Percentiles rank a stretch among this genome's conserved stretches.
phyloP scores from a whole-genome alignment of 2,888 invertebrate genomes.

The Iphiclides podalirius region DNA sequence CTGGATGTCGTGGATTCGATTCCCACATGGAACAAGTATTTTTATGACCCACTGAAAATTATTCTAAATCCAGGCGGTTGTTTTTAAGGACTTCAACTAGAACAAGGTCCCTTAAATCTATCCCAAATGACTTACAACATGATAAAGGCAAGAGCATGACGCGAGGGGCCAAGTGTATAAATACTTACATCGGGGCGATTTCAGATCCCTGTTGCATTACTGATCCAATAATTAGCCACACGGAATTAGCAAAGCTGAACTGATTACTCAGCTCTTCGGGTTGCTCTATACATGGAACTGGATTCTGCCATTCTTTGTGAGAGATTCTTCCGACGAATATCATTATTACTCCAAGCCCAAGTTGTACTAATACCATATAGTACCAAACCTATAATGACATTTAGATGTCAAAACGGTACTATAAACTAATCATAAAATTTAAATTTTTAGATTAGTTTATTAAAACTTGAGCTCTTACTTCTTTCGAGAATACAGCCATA shows the following conservation, averaged over 20 bases:
- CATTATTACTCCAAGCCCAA: conserved; percentile 87
- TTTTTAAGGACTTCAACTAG: too few species aligned
- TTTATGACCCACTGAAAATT: too few species aligned
- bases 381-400: conserved; percentile 84
- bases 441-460: too few species aligned
- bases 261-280: conserved; percentile 91
- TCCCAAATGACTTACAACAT: too few species aligned
- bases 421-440: too few species aligned
- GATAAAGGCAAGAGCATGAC: too few species aligned
- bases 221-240: conserved; percentile 94
- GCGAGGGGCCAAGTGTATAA: conserved; percentile 15
- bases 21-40: too few species aligned
- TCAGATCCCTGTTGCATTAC: conserved; percentile 94
- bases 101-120: too few species aligned
- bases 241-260: conserved; percentile 89
- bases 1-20: too few species aligned
- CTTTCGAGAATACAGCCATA: conserved; percentile 91
- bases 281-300: conserved; percentile 90
- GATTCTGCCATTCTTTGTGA: conserved; percentile 93
- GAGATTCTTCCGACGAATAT: conserved; percentile 91
- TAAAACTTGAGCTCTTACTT: too few species aligned
- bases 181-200: conserved; percentile 88
- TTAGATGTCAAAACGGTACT: too few species aligned
- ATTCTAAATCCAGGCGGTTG: too few species aligned
- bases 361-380: conserved; percentile 89